phyloP scores from a whole-genome alignment of 2,113 vertebrate genomes.

The Sisor rabdophorus region DNA sequence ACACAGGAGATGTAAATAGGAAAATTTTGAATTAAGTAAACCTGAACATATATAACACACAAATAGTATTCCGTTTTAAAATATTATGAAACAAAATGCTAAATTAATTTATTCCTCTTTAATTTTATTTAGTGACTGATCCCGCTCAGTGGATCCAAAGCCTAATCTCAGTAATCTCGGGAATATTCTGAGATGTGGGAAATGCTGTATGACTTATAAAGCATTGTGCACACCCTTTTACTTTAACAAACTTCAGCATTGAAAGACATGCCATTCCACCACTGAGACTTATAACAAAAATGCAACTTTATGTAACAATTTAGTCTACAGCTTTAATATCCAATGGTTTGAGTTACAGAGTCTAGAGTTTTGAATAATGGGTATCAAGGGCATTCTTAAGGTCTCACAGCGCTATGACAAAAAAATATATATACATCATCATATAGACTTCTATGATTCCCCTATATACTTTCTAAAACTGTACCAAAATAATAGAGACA shows the following conservation, averaged over 20 bases:
- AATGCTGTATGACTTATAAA: neutral
- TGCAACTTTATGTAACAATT: neutral
- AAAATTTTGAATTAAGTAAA: neutral
- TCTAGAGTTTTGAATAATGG: neutral
- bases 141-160: neutral
- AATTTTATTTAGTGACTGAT: neutral
- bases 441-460: neutral
- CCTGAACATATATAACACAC: neutral
- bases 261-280: neutral
- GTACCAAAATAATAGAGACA: neutral
- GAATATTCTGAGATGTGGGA: too few relatives aligned
- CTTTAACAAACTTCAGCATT: neutral
- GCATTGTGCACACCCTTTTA: neutral
- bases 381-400: neutral
- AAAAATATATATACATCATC: too few relatives aligned
- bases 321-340: neutral
- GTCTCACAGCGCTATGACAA: neutral
- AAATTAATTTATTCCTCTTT: neutral
- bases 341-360: neutral
- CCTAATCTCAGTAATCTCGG: too few relatives aligned
- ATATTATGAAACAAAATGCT: neutral
- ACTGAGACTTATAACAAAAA: neutral
- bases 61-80: too few relatives aligned
- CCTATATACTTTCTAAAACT: neutral
- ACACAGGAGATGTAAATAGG: neutral